phyloP scores from a whole-genome alignment of 2,113 vertebrate genomes.

The Bostrychus sinensis region DNA sequence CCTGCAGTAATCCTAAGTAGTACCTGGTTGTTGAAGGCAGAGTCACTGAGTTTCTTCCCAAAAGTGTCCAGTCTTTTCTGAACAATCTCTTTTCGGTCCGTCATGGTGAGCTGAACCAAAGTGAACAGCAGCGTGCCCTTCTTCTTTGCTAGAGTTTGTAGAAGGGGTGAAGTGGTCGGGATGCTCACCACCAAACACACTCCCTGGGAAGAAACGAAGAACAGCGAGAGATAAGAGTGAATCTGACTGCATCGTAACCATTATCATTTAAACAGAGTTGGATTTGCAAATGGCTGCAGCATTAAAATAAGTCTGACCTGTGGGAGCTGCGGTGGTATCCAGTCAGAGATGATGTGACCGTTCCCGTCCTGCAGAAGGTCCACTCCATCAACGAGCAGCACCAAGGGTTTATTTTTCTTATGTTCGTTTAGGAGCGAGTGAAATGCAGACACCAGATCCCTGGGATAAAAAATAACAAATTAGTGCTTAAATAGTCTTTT shows the following conservation, averaged over 20 bases:
- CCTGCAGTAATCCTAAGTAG: no score
- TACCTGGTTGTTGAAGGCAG: conserved; percentile 92
- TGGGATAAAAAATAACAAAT: conserved; percentile 34
- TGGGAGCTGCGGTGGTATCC: conserved; percentile 85
- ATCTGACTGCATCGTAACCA: not conserved
- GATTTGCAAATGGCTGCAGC: not conserved
- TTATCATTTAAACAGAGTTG: not conserved
- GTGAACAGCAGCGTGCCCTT: conserved; percentile 62
- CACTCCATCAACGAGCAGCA: conserved; percentile 83
- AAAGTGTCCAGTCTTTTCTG: conserved; percentile 82
- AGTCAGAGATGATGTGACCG: conserved; percentile 81
- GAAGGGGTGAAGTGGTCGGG: conserved; percentile 68
- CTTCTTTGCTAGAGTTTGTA: conserved; percentile 75
- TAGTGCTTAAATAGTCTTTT: no score
- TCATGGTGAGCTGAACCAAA: conserved; percentile 77
- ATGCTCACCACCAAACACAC: conserved; percentile 85
- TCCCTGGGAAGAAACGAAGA: conserved; percentile 63
- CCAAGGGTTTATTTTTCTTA: conserved; percentile 65
- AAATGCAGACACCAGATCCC: conserved; percentile 83
- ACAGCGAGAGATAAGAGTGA: not conserved
- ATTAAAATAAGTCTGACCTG: conserved; percentile 65
- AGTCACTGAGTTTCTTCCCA: conserved; percentile 88
- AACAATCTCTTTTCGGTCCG: conserved; percentile 80
- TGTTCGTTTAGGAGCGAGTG: conserved; percentile 57
- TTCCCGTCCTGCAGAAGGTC: conserved; percentile 75